Evolutionary conservation across 1,140 invertebrate species (phyloP).

Genomic region (Mycetomoellerius zeteki): DNA sequence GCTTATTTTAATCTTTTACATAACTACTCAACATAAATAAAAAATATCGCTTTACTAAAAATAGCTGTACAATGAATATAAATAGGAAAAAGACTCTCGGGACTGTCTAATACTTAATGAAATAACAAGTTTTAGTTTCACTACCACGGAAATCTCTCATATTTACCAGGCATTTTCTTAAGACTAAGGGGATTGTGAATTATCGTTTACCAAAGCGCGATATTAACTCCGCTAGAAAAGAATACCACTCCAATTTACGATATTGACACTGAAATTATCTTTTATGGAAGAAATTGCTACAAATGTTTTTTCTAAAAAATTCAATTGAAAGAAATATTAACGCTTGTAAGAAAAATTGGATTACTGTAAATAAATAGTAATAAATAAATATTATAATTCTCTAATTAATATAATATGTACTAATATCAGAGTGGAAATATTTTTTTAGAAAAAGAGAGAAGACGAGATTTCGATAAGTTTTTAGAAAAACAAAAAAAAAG

Average conservation of each 20-base stretch:
- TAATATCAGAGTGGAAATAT: background rate
- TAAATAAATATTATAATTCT: background rate
- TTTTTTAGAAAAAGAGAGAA: background rate
- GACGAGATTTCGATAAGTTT: background rate
- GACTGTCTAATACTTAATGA: background rate
- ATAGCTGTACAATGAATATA: background rate
- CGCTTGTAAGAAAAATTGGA: background rate
- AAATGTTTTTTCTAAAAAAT: background rate
- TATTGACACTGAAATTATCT: constrained; percentile 8
- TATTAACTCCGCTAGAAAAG: background rate
- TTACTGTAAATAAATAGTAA: background rate
- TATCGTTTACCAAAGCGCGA: background rate
- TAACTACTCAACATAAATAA: background rate
- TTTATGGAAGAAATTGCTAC: background rate
- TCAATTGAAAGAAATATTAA: background rate
- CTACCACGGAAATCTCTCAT: background rate
- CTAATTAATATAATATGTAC: background rate
- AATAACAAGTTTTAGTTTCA: background rate
- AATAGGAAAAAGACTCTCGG: background rate
- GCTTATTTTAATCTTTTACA: background rate
- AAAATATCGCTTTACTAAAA: background rate
- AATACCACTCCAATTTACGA: constrained; percentile 1
- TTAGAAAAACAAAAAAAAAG: background rate
- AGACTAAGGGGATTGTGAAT: background rate
- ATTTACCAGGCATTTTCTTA: background rate